phyloP scores from a whole-genome alignment of 37 sponge, comb jelly and placozoan genomes.

The Beroe ovata region DNA sequence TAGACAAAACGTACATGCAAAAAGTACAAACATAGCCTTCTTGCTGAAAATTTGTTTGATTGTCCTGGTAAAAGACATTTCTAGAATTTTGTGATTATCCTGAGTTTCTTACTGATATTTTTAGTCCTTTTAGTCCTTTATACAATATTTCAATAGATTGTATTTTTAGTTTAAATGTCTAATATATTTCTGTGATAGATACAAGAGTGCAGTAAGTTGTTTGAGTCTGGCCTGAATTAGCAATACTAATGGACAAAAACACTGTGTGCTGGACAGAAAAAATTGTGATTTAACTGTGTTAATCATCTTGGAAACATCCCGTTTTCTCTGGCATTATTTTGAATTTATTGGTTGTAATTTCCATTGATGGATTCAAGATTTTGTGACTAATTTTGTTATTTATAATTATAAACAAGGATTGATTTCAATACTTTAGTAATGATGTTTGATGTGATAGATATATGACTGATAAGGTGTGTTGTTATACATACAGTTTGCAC shows the following conservation, averaged over 20 bases:
- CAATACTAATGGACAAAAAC: no score
- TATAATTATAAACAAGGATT: neutral
- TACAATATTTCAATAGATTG: slow-evolving; percentile 34
- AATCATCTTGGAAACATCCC: no score
- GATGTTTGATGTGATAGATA: neutral
- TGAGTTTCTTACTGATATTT: slow-evolving; percentile 50
- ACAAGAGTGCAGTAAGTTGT: neutral
- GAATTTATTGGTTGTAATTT: no score
- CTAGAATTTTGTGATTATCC: slow-evolving; percentile 40
- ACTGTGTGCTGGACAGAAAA: no score
- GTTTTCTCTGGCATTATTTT: no score
- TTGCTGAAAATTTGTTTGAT: no score
- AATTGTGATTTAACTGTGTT: no score
- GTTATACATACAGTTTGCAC: neutral
- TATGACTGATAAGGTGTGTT: neutral
- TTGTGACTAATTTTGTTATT: neutral
- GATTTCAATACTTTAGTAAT: neutral
- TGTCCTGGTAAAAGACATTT: no score
- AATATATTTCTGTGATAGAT: slow-evolving; percentile 19
- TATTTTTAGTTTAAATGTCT: slow-evolving; percentile 66
- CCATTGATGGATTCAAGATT: neutral
- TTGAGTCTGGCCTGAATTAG: neutral
- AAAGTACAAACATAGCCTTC: no score
- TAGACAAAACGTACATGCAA: no score
- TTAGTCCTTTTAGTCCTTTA: slow-evolving; percentile 50